Evolutionary conservation across 2,113 vertebrate genomes (phyloP).

Genomic region (Ifrita kowaldi): DNA sequence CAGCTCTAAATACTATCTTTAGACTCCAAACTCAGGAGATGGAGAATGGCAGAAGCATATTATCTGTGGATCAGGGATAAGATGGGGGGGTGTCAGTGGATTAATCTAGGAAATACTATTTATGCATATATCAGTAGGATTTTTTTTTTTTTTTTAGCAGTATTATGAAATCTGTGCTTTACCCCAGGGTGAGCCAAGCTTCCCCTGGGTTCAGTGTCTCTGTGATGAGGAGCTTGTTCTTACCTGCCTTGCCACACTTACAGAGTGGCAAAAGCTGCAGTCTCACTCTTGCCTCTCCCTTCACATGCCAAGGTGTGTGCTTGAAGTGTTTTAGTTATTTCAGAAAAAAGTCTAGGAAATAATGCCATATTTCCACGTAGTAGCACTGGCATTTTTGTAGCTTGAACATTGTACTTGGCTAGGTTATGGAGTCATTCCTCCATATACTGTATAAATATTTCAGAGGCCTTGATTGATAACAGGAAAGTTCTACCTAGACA

Average conservation of each 20-base stretch:
- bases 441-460: not conserved
- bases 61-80: not conserved
- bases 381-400: not conserved
- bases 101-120: not conserved
- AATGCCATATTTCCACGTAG: not conserved
- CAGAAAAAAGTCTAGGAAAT: not conserved
- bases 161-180: not conserved
- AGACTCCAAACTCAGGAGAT: not conserved
- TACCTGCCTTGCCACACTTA: not conserved
- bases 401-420: not conserved
- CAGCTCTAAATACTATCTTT: not conserved
- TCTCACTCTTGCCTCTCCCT: not conserved
- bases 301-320: not conserved
- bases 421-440: not conserved
- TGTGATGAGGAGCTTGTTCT: not conserved
- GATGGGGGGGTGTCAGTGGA: accelerated
- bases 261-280: not conserved
- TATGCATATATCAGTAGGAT: not conserved
- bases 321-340: not conserved
- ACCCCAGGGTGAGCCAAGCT: accelerated
- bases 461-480: not conserved
- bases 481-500: not conserved
- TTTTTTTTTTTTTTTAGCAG: not conserved
- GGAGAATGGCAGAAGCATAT: not conserved
- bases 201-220: not conserved